Conservation (phyloP, 2,797 vertebrate species). For the Pangasius djambal region DNA sequence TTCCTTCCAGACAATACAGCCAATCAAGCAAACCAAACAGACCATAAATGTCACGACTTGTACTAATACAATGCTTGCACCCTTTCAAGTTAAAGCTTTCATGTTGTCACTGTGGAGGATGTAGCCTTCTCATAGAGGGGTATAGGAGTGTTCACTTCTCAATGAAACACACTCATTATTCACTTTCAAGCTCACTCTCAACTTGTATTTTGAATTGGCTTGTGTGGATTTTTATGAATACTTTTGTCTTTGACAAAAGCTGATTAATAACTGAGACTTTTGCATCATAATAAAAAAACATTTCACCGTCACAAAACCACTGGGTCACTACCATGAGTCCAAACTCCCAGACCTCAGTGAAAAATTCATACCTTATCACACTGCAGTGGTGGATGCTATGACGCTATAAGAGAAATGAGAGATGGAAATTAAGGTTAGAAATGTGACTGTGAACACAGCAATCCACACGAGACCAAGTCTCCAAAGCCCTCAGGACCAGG, state of each 20-base stretch:
- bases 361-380: slow-evolving; percentile 2
- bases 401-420: slow-evolving; percentile 34
- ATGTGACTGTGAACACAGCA: slow-evolving; percentile 45
- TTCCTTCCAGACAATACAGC: slow-evolving; percentile 4
- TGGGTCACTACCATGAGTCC: not conserved
- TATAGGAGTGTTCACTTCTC: not conserved
- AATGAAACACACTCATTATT: not conserved
- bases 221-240: not conserved
- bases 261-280: not conserved
- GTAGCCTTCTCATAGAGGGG: not conserved
- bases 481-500: slow-evolving; percentile 65
- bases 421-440: slow-evolving; percentile 40
- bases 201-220: not conserved
- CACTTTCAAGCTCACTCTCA: not conserved
- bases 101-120: not conserved
- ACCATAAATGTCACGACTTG: not conserved
- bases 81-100: not conserved
- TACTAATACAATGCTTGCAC: not conserved
- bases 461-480: slow-evolving; percentile 62
- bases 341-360: slow-evolving; percentile 1
- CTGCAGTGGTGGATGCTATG: not conserved
- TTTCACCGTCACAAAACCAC: not conserved
- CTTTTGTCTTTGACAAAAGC: not conserved
- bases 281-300: not conserved
- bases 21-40: slow-evolving; percentile 3